Evolutionary conservation across 2,113 vertebrate genomes (phyloP), one percentile per base, ranked within the genome.

Genomic region (Oostethus manadensis): DNA sequence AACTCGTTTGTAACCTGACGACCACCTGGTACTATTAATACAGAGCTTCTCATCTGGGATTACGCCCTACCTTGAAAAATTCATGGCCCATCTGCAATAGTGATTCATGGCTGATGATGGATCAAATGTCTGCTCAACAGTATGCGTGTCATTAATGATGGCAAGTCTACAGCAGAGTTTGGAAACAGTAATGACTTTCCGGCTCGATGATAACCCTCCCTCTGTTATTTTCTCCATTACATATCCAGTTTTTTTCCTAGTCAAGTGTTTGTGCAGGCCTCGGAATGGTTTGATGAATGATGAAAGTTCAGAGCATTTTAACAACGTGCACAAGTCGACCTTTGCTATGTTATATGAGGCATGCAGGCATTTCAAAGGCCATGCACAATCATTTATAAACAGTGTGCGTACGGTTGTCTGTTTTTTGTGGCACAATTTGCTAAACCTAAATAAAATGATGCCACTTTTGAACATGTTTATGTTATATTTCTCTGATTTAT

Each of bases 161-260:
- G 63, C 71, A 70, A 68, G 42, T 70, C 17, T 45, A 62, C 61
- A 54, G 58, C 70, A 68, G 64, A 35, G 48, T 72, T 76, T 66
- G 76, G 70, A 77, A 84, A 74, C 55, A 40, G 43, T 73, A 64
- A 74, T 69, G 63, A 21, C 64, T 62, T 80, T 80, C 51, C 66
- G 62, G 62, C 67, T 13, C 22, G 23, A 58, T 57, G 55, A 76
- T 76, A 75, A 59, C 45, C 66, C 68, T 67, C 62, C 73, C 64
- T 72, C 58, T 58, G 63, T 75, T 35, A 57, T 60, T 81, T 75
- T 75, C 56, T 65, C 69, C 68, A 69, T 81, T 75, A 79, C 60
- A 9, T 61, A 57, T 58, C 13, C 29, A 76, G 23, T 8, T 15
- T 67, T 79, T 79, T 68, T 8, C 11, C 69, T 15, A 58, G 60